Percentiles rank a stretch among this genome's conserved stretches.
Conservation (phyloP, 2,888 invertebrate genomes). For the Cryptocephalus primarius region DNA sequence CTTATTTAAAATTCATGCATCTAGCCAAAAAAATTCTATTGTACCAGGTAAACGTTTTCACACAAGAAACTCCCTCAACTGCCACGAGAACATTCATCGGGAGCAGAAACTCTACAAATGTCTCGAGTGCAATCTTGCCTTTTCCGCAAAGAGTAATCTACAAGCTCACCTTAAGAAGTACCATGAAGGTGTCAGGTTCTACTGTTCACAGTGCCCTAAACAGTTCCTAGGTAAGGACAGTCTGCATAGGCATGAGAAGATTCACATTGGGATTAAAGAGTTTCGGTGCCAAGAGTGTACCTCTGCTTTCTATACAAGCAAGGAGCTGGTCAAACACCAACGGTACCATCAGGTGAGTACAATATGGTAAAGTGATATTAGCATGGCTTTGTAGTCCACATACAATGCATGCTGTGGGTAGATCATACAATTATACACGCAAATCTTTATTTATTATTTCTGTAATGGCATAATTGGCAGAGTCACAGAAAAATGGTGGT, state of each 20-base stretch:
- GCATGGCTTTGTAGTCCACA: too few relatives aligned
- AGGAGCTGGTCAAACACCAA: constrained; percentile 25
- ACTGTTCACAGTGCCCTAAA: constrained; percentile 26
- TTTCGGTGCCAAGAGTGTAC: constrained; percentile 23
- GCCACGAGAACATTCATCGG: constrained; percentile 26
- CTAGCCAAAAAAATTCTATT: neutral
- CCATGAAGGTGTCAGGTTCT: constrained; percentile 24
- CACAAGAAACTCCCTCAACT: constrained; percentile 24
- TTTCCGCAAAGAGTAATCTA: constrained; percentile 25
- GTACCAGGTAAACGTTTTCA: constrained; percentile 25
- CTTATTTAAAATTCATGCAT: too few relatives aligned
- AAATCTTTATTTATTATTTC: too few relatives aligned
- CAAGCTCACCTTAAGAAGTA: constrained; percentile 24
- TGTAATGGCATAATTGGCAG: too few relatives aligned
- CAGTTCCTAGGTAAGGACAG: constrained; percentile 23
- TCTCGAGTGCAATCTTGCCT: constrained; percentile 22
- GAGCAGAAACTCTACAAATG: constrained; percentile 22
- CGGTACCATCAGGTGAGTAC: constrained; percentile 24
- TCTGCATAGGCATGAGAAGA: constrained; percentile 26
- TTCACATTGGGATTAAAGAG: constrained; percentile 25
- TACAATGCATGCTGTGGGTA: too few relatives aligned
- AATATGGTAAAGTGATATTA: too few relatives aligned
- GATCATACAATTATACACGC: too few relatives aligned
- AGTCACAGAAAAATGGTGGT: too few relatives aligned
- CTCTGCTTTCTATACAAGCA: constrained; percentile 25